Evolutionary conservation across 2,113 vertebrate genomes (phyloP), one percentile per base, ranked within the genome.

Genomic region (Podilymbus podiceps): DNA sequence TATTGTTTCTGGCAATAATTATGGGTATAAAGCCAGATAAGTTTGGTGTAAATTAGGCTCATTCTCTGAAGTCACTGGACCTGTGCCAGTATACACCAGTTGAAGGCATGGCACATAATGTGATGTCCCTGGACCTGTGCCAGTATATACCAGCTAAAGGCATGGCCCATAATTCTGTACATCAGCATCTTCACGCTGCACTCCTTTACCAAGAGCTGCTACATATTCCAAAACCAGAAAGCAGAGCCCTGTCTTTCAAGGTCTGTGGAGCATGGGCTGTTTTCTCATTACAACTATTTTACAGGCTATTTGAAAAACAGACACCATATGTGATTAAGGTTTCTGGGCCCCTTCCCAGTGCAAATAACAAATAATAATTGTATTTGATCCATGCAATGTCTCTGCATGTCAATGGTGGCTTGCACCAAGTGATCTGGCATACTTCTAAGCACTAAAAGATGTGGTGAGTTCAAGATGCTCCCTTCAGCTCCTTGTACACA

Each of bases 1-100:
- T 77, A 86, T 89, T 90, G 77, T 97, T 97, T 94, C 95, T 96
- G 94, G 94, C 69, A 94, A 72, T 89, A 90, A 95, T 95, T 97
- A 94, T 8, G 31, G 69, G 82, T 79, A 58, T 64, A 89, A 96
- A 94, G 53, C 56, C 80, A 96, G 97, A 96, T 80, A 94, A 75
- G 30, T 93, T 95, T 90, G 90, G 88, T 92, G 92, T 58, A 95
- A 96, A 94, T 95, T 94, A 93, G 60, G 75, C 68, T 81, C 73
- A 66, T 30, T 85, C 81, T 74, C 62, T 88, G 89, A 94, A 96
- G 85, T 91, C 67, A 62, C 53, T 96, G 85, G 75, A 91, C 22
- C 31, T 66, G 55, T 60, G 93, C 93, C 93, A 90, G 20, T 28
- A 55, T 86, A 73, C 84, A 93, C 90, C 92, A 92, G 67, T 73